Base-by-base conservation (phyloP, 2,113 vertebrate species). In the Coreoperca whiteheadi region DNA sequence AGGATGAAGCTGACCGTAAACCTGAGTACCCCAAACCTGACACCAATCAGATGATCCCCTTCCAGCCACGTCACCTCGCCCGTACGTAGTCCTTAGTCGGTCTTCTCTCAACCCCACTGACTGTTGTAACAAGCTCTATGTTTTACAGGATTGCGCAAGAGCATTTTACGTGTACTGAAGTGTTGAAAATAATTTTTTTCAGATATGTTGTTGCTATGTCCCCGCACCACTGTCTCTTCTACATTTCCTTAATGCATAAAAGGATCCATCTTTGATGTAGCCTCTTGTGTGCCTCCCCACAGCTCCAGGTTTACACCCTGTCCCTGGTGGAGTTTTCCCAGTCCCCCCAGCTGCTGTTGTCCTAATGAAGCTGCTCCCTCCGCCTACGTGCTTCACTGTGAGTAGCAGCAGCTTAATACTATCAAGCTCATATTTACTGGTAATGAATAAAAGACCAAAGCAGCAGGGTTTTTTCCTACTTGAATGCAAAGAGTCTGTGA, bases 11-110 rank as follows among this genome's bases (percentile, higher is more conserved):
- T 0, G 98, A 99, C 91, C 96, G 97, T 84, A 99, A 99, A 92
- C 98, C 98, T 0, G 98, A 99, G 78, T 99, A 99, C 90, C 98
- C 98, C 30, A 99, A 99, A 94, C 98, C 98, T 11, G 98, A 99
- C 94, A 99, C 97, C 30, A 97, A 97, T 77, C 98, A 99, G 89
- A 99, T 99, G 98, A 99, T 99, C 93, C 98, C 98, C 66, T 99
- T 98, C 90, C 98, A 99, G 95, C 98, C 98, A 28, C 96, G 98
- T 79, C 99, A 99, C 91, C 95, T 99, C 82, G 98, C 99, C 86
- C 97, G 98, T 99, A 96, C 92, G 98, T 95, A 50, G 18, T 50
- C 60, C 25, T 30, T 1, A 16, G 1, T 16, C 28, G 1, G 9
- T 20, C 20, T 8, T 8, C 25, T 23, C 28, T n/a, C 32, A 39